Conservation (phyloP, 2,113 vertebrate species). For the Hippocampus comes region DNA sequence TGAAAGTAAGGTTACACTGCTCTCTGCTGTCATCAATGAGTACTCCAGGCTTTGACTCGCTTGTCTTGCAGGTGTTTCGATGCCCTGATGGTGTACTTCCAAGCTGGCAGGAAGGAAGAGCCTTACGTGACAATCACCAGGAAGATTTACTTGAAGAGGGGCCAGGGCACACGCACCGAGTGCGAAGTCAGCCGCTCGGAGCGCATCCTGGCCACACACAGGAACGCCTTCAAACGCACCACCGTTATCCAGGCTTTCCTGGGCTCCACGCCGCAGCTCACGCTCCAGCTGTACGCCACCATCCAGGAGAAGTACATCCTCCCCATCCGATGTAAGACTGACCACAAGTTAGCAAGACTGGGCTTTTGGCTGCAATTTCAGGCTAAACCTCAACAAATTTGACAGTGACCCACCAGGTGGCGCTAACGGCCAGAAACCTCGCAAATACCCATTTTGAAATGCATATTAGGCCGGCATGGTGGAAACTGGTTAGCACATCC, state of each 20-base stretch:
- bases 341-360: too few relatives aligned
- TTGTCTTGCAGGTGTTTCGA: constrained; percentile 85
- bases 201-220: constrained; percentile 82
- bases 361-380: too few relatives aligned
- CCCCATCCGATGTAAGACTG: constrained; percentile 73
- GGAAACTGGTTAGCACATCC: too few relatives aligned
- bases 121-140: constrained; percentile 86
- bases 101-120: constrained; percentile 81
- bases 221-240: constrained; percentile 92
- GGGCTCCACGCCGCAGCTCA: constrained; percentile 93
- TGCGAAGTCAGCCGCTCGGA: constrained; percentile 87
- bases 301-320: constrained; percentile 83
- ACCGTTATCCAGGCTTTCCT: constrained; percentile 94
- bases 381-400: too few relatives aligned
- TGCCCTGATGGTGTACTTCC: constrained; percentile 83
- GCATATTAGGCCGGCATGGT: too few relatives aligned
- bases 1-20: constrained; percentile 16
- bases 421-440: too few relatives aligned
- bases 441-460: too few relatives aligned
- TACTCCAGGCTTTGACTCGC: neutral
- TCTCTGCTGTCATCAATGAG: constrained; percentile 44
- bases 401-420: too few relatives aligned
- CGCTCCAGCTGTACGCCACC: constrained; percentile 90
- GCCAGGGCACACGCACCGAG: constrained; percentile 77
- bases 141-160: constrained; percentile 81